phyloP scores from a whole-genome alignment of 2,888 invertebrate genomes.

The Drosophila paracracens region DNA sequence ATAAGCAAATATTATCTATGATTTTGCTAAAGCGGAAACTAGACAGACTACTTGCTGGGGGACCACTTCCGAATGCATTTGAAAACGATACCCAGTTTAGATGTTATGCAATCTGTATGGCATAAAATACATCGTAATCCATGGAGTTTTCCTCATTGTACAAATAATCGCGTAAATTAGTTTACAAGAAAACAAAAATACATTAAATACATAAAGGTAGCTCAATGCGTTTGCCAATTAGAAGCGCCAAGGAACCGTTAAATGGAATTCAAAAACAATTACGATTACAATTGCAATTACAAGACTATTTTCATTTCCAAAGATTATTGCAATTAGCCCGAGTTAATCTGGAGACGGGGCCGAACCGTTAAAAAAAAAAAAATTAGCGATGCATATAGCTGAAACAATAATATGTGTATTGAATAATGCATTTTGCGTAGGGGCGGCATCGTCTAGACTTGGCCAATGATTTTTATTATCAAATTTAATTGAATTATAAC shows the following conservation, averaged over 20 bases:
- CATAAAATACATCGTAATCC: slow-evolving; percentile 14
- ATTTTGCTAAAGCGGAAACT: slow-evolving; percentile 20
- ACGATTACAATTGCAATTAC: slow-evolving; percentile 46
- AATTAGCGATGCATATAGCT: slow-evolving; percentile 63
- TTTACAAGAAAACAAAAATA: not conserved
- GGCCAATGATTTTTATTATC: slow-evolving; percentile 66
- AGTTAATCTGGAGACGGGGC: slow-evolving; percentile 28
- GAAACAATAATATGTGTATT: slow-evolving; percentile 53
- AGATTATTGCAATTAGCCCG: slow-evolving; percentile 55
- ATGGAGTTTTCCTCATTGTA: slow-evolving; percentile 51
- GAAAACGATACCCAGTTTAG: slow-evolving; percentile 2
- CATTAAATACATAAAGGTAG: not conserved
- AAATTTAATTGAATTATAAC: slow-evolving; percentile 57
- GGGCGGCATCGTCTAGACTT: slow-evolving; percentile 16
- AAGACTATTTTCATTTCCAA: slow-evolving; percentile 30
- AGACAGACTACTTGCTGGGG: not conserved
- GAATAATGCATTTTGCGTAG: slow-evolving; percentile 66
- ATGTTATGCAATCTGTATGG: slow-evolving; percentile 30
- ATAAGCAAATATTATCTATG: not conserved
- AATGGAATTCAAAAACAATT: slow-evolving; percentile 54
- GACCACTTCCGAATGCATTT: slow-evolving; percentile 20
- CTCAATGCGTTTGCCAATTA: slow-evolving; percentile 43
- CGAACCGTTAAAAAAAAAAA: slow-evolving; percentile 26
- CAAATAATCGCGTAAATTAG: slow-evolving; percentile 38
- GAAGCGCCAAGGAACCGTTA: slow-evolving; percentile 51